Conservation (phyloP, 2,113 vertebrate genomes). For the Bagarius yarrelli region DNA sequence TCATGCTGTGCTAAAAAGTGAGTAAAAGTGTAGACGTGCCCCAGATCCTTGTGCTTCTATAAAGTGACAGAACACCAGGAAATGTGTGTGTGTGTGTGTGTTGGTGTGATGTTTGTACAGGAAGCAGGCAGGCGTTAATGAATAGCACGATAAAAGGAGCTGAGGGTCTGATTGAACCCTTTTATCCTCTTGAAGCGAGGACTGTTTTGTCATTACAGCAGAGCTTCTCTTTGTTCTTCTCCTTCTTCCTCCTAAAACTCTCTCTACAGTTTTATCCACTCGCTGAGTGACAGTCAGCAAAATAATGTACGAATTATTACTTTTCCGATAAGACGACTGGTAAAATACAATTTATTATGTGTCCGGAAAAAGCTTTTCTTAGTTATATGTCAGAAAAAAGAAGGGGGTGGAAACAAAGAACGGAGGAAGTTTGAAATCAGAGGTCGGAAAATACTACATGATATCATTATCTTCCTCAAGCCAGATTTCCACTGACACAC, state of each 20-base stretch:
- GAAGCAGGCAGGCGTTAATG: slow-evolving; percentile 1
- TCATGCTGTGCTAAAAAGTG: not conserved
- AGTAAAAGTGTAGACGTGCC: not conserved
- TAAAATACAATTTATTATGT: not conserved
- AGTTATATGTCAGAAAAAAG: not conserved
- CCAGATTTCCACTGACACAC: not conserved
- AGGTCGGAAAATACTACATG: not conserved
- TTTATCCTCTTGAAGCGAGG: slow-evolving; percentile 4
- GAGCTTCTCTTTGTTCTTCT: slow-evolving; percentile 12
- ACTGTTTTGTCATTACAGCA: slow-evolving; percentile 23
- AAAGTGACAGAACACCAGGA: not conserved
- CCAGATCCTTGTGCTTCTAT: not conserved
- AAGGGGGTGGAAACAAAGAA: not conserved
- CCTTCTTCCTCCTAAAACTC: not conserved
- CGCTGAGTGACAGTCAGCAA: not conserved
- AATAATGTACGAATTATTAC: not conserved
- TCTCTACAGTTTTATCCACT: not conserved
- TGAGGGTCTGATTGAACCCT: slow-evolving; percentile 13
- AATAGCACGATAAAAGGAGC: slow-evolving; percentile 15
- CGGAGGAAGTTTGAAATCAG: not conserved
- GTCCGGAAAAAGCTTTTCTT: not conserved
- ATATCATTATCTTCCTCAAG: not conserved
- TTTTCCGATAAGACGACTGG: not conserved
- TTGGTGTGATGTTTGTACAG: slow-evolving; percentile 26
- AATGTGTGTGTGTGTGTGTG: not conserved